Conservation (phyloP, 2,888 invertebrate species). For the Cheiracanthium punctorium region DNA sequence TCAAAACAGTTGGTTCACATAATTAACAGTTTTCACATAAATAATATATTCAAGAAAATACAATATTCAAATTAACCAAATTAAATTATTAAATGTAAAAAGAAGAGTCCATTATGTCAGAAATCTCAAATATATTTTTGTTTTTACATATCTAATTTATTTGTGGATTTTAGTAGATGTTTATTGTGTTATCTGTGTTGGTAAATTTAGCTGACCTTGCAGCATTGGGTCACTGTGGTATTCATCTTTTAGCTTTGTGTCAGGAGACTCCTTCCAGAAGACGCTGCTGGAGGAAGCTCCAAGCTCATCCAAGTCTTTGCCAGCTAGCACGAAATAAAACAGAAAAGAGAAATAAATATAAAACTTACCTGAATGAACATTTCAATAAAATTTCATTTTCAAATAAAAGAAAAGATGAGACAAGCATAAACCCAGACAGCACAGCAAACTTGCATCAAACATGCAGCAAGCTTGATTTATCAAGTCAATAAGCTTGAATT, state of each 20-base stretch:
- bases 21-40: not conserved
- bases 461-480: no score
- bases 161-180: not conserved
- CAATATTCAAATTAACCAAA: not conserved
- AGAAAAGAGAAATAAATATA: no score
- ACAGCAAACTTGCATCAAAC: no score
- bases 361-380: no score
- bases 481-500: no score
- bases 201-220: conserved; percentile 13
- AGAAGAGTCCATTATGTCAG: not conserved
- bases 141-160: not conserved
- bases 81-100: not conserved
- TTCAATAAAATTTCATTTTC: no score
- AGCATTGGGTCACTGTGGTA: conserved; percentile 33
- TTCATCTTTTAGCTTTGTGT: conserved; percentile 48
- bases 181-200: no score
- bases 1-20: no score
- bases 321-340: no score
- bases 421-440: no score
- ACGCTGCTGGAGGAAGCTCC: conserved; percentile 61
- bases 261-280: conserved; percentile 57
- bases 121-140: not conserved
- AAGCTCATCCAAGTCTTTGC: conserved; percentile 37
- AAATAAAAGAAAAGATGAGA: no score
- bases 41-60: not conserved